Percentiles rank a stretch among this genome's conserved stretches.
Conservation (phyloP, 2,797 vertebrate genomes). For the Clarias fuscus region DNA sequence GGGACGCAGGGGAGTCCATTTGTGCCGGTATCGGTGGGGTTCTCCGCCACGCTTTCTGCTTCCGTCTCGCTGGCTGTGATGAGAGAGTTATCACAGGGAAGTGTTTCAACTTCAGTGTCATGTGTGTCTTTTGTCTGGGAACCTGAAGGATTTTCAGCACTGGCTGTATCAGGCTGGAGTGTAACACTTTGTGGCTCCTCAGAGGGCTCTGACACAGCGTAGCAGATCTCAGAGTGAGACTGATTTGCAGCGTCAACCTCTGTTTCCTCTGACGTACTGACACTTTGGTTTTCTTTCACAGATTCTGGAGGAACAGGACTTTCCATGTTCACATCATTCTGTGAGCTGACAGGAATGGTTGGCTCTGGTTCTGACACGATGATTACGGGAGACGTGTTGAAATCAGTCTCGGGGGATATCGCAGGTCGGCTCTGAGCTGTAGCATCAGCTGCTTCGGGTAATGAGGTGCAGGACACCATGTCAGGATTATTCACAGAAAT, state of each 20-base stretch:
- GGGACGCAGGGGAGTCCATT: conserved; percentile 8
- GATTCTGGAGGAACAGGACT: background rate
- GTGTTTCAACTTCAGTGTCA: background rate
- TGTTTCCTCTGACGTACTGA: conserved; percentile 2
- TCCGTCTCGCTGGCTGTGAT: background rate
- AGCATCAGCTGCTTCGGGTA: conserved; percentile 9
- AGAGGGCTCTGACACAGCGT: background rate
- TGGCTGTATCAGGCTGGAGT: conserved; percentile 7
- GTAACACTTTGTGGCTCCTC: conserved; percentile 8
- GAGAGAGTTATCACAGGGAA: background rate
- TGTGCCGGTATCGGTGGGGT: background rate
- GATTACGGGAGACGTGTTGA: background rate
- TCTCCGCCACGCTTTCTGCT: background rate
- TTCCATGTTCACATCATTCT: conserved; percentile 20
- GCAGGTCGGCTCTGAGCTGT: conserved; percentile 6
- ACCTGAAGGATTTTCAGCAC: conserved; percentile 23
- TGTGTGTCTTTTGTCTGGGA: conserved; percentile 29
- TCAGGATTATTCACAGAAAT: conserved; percentile 30
- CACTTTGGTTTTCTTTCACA: background rate
- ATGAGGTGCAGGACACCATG: background rate
- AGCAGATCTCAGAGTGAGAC: conserved; percentile 15
- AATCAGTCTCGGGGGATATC: conserved; percentile 4
- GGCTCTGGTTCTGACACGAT: conserved; percentile 6
- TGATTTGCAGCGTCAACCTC: background rate
- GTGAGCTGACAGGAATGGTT: background rate